Percentiles rank a stretch among this genome's conserved stretches.
Evolutionary conservation across 2,888 invertebrate species (phyloP).

Genomic region (Cenopis cana): DNA sequence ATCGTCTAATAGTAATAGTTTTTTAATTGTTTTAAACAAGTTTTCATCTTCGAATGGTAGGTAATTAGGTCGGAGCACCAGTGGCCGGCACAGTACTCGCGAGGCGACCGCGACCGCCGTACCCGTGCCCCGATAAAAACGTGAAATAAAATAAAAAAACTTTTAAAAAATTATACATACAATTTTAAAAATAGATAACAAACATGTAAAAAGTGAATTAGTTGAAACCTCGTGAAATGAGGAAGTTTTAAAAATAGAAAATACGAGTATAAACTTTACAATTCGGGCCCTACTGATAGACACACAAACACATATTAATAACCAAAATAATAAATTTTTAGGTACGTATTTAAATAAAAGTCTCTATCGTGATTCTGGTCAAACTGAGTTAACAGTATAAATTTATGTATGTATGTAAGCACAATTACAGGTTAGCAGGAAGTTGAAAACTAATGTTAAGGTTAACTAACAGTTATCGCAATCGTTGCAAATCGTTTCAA

Average conservation of each 20-base stretch:
- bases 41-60: constrained; percentile 31
- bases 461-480: no score
- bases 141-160: constrained; percentile 12
- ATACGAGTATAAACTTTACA: neutral
- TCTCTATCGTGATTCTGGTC: constrained; percentile 7
- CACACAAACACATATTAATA: neutral
- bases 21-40: constrained; percentile 32
- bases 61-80: constrained; percentile 28
- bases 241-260: neutral
- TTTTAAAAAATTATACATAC: neutral
- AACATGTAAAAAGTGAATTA: neutral
- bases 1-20: constrained; percentile 27
- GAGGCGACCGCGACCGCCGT: constrained; percentile 29
- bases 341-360: neutral
- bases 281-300: neutral
- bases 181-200: neutral
- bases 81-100: constrained; percentile 39
- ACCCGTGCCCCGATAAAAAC: constrained; percentile 22
- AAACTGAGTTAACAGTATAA: neutral
- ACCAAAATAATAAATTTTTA: neutral
- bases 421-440: no score
- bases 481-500: no score
- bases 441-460: no score
- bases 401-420: neutral
- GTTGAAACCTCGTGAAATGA: neutral